Percentiles rank a stretch among this genome's conserved stretches.
phyloP scores from a whole-genome alignment of 1,140 invertebrate genomes.

The Rhagoletis zephyria region DNA sequence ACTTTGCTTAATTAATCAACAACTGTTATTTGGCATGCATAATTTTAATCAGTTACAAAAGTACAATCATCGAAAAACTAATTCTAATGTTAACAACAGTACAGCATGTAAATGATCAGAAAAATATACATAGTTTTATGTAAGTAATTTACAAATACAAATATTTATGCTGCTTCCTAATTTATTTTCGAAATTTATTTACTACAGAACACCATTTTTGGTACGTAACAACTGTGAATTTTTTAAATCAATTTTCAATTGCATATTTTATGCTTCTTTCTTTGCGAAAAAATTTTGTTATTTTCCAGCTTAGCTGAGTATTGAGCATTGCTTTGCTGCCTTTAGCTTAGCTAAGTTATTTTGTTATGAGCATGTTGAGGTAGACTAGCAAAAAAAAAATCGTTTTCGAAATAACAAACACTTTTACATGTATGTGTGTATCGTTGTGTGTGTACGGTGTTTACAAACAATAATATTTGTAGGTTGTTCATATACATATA shows the following conservation, averaged over 20 bases:
- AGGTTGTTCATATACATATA: background rate
- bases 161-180: background rate
- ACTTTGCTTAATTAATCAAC: background rate
- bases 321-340: background rate
- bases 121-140: background rate
- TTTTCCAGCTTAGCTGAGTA: slow-evolving; percentile 31
- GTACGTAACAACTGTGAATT: background rate
- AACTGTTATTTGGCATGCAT: slow-evolving; percentile 40
- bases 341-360: slow-evolving; percentile 20
- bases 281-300: background rate
- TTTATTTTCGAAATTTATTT: slow-evolving; percentile 24
- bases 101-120: background rate
- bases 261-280: too few species aligned
- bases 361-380: slow-evolving; percentile 42
- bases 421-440: background rate
- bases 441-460: background rate
- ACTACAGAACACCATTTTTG: background rate
- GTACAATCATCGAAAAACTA: slow-evolving; percentile 16
- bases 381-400: slow-evolving; percentile 32
- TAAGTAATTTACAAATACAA: background rate
- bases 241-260: background rate
- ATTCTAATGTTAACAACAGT: slow-evolving; percentile 41
- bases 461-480: background rate
- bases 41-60: background rate
- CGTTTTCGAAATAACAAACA: slow-evolving; percentile 16